A percentile compares a stretch with the other conserved stretches of the same genome.
Evolutionary conservation across 2,113 vertebrate genomes (phyloP).

Genomic region (Epinephelus moara): DNA sequence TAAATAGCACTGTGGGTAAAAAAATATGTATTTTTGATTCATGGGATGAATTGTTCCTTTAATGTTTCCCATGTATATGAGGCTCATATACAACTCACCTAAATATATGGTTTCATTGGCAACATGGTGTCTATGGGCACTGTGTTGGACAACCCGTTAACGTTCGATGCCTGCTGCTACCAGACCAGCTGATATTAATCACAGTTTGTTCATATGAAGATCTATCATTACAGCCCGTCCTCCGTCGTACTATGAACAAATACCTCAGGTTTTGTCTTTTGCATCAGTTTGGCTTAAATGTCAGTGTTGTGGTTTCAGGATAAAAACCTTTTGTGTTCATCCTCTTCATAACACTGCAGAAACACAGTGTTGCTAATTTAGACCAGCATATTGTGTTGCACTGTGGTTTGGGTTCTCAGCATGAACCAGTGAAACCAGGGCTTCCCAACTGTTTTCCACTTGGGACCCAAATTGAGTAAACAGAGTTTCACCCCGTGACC

Average conservation of each 20-base stretch:
- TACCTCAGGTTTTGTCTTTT: slow-evolving; percentile 13
- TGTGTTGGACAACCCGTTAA: neutral
- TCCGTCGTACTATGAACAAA: neutral
- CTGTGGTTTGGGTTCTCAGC: slow-evolving; percentile 43
- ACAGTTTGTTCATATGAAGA: neutral
- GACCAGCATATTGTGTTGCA: slow-evolving; percentile 19
- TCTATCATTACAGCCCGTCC: neutral
- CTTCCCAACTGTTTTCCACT: slow-evolving; percentile 47
- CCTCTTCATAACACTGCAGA: slow-evolving; percentile 5
- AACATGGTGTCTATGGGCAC: neutral
- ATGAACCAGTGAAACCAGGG: slow-evolving; percentile 44
- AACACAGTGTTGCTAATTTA: slow-evolving; percentile 23
- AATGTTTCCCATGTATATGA: neutral
- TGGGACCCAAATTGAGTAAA: slow-evolving; percentile 36
- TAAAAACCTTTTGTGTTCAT: slow-evolving; percentile 35
- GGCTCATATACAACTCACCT: neutral
- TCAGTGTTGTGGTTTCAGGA: slow-evolving; percentile 45
- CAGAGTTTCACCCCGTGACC: slow-evolving; percentile 56
- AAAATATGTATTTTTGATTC: too few relatives aligned
- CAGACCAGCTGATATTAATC: neutral
- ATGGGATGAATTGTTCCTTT: too few relatives aligned
- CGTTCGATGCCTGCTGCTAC: neutral
- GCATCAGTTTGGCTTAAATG: neutral
- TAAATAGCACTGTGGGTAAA: too few relatives aligned
- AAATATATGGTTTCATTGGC: neutral